These are phyloP conservation scores for Dicrostonyx torquatus DNA, from an alignment of 2,797 vertebrate species.

Conservation along the genomic window DNA sequence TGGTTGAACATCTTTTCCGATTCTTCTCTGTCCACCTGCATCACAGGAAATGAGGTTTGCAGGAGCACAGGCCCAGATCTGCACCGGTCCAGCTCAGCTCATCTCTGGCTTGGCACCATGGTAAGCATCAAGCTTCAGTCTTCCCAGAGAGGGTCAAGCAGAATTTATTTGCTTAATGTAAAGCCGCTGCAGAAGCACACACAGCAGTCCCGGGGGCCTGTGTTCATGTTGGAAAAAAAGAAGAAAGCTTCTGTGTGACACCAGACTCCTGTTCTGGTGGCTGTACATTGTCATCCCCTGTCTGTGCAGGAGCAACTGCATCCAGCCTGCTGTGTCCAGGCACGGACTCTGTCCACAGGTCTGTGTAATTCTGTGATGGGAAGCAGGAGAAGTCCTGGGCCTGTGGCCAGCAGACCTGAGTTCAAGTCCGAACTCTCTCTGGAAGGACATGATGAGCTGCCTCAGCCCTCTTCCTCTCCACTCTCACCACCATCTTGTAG, in stretches of 20 bases:
- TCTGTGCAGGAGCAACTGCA: not conserved
- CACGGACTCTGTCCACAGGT: not conserved
- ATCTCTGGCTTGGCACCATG: not conserved
- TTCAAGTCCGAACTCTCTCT: not conserved
- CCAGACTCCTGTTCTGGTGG: constrained; percentile 45
- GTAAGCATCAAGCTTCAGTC: not conserved
- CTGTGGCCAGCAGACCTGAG: not conserved
- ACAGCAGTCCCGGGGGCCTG: not conserved
- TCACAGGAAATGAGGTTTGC: not conserved
- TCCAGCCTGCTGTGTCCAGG: not conserved
- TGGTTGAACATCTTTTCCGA: not conserved
- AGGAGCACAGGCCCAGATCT: not conserved
- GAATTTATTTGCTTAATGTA: constrained; percentile 14
- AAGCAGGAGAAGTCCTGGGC: not conserved
- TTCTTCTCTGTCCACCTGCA: not conserved
- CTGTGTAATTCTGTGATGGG: not conserved
- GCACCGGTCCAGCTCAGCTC: not conserved
- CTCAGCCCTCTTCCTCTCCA: not conserved
- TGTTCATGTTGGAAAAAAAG: constrained; percentile 18
- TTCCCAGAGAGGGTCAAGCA: not conserved
- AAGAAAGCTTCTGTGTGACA: constrained; percentile 48
- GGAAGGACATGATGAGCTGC: not conserved
- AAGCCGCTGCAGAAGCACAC: constrained; percentile 46
- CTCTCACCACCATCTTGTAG: too few species aligned
- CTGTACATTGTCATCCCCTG: not conserved